Percentiles rank a stretch among this genome's conserved stretches.
Evolutionary conservation across 2,888 invertebrate species (phyloP).

Genomic region (Beris chalybata): DNA sequence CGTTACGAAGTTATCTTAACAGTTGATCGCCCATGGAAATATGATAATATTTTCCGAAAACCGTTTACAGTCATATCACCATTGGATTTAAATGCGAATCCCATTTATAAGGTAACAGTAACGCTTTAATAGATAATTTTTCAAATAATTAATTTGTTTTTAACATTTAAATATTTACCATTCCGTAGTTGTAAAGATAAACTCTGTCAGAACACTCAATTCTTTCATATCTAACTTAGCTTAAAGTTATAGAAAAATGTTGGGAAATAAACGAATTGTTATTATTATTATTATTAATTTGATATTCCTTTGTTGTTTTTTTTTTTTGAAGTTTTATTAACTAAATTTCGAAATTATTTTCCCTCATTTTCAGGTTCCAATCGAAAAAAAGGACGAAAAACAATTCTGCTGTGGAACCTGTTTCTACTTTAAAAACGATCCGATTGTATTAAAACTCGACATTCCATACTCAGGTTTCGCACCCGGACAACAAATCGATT

Average conservation of each 20-base stretch:
- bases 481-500: constrained; percentile 72
- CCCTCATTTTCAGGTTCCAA: constrained; percentile 13
- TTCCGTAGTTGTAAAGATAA: too few relatives aligned
- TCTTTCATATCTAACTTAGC: too few relatives aligned
- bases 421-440: constrained; percentile 50
- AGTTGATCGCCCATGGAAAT: constrained; percentile 82
- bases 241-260: too few relatives aligned
- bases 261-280: too few relatives aligned
- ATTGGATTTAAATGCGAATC: constrained; percentile 72
- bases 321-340: constrained; percentile 40
- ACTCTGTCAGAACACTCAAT: too few relatives aligned
- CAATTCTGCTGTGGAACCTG: constrained; percentile 30
- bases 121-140: too few relatives aligned
- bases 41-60: constrained; percentile 78
- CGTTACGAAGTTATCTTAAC: constrained; percentile 76
- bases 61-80: constrained; percentile 75
- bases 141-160: too few relatives aligned
- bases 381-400: constrained; percentile 22
- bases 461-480: constrained; percentile 74
- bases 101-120: constrained; percentile 15
- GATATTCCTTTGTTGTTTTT: too few relatives aligned
- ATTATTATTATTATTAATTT: too few relatives aligned
- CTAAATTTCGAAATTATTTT: constrained; percentile 40
- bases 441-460: constrained; percentile 49
- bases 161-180: too few relatives aligned